These are phyloP conservation scores for Melipona quadrifasciata DNA, from an alignment of 1,140 invertebrate species.

Conservation along the genomic window DNA sequence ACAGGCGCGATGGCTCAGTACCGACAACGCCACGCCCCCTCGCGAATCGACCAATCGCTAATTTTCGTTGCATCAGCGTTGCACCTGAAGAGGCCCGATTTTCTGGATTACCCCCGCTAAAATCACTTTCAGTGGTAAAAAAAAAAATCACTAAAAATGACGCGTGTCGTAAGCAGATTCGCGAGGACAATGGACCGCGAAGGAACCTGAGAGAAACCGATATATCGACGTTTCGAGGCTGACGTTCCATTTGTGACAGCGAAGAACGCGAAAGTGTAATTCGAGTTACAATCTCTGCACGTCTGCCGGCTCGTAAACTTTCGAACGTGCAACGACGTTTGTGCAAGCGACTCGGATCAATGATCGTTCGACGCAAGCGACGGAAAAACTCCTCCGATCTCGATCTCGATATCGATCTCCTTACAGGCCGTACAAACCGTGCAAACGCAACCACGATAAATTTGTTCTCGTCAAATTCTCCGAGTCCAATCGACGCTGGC, in stretches of 20 bases:
- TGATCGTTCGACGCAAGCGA: too few relatives aligned
- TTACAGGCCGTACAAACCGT: background rate
- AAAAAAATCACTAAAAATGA: background rate
- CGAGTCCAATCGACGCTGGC: background rate
- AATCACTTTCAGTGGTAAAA: too few relatives aligned
- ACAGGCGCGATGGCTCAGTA: too few relatives aligned
- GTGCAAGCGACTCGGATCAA: background rate
- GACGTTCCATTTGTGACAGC: constrained; percentile 1
- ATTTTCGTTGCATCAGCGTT: too few relatives aligned
- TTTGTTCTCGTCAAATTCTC: background rate
- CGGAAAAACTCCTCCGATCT: background rate
- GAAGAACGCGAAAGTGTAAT: constrained; percentile 27
- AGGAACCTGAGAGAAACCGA: background rate
- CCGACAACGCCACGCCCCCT: too few relatives aligned
- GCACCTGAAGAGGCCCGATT: too few relatives aligned
- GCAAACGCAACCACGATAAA: background rate
- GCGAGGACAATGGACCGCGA: background rate
- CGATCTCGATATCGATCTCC: background rate
- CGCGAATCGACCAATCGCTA: too few relatives aligned
- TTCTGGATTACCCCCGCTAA: too few relatives aligned
- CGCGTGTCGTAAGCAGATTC: background rate
- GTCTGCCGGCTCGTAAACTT: constrained; percentile 21
- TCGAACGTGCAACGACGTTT: constrained; percentile 16
- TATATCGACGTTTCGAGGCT: background rate
- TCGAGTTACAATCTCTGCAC: background rate